Evolutionary conservation across 2,113 vertebrate genomes (phyloP), one percentile per base, ranked within the genome.

Genomic region (Pluvialis apricaria): DNA sequence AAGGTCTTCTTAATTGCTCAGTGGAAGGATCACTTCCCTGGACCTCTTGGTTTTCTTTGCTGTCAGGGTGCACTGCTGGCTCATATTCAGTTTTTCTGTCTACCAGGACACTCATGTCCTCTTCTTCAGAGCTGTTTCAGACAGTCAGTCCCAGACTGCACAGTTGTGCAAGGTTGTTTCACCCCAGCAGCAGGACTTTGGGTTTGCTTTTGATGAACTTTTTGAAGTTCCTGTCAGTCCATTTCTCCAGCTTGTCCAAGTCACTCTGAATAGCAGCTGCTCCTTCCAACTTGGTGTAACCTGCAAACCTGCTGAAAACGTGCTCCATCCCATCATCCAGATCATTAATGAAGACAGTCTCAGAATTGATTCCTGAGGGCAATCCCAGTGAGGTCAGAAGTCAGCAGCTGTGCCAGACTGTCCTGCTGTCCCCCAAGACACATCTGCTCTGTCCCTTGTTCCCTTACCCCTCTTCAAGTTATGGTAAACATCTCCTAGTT

Each of bases 1-100:
- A 31, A 25, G 6, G 15, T 54, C 22, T 81, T 72, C 36, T 44
- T 17, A 31, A 1, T 5, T 28, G 29, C 0, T 0, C 16, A 52
- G 7, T 10, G 15, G 57, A 77, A 64, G 20, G 47, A 69, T 64
- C 13, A 5, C 13, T 38, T 62, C 10, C 5, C 22, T 38, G 26
- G 25, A 17, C 4, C 34, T 71, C 34, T 29, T 76, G 19, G 10
- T 34, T 69, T 61, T 36, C 28, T 45, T 71, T 52, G 47, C 36
- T 51, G 49, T 77, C 29, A 36, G 40, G 12, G 9, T 32, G 16
- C 13, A 1, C 62, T 71, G 29, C 52, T 58, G 58, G 36, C 31
- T 87, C 47, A 28, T 11, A 6, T 6, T 40, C 18, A 51, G 32
- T 49, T 49, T 75, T 92, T 38, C 21, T 55, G 25, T 62, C 82